These are phyloP conservation scores for Atta colombica DNA, from an alignment of 1,140 invertebrate genomes.

Conservation along the genomic window DNA sequence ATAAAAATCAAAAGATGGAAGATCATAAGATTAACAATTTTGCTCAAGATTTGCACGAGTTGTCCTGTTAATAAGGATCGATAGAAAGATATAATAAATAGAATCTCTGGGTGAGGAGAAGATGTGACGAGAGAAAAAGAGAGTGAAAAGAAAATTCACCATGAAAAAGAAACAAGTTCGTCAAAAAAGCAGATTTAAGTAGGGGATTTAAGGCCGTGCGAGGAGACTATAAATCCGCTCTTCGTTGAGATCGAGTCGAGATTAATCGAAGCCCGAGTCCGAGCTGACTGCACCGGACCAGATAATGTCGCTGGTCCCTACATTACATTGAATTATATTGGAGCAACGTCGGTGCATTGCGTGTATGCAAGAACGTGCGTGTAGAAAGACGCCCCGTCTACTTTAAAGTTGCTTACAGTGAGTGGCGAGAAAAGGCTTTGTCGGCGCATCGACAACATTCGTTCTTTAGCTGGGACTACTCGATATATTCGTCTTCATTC, in stretches of 20 bases:
- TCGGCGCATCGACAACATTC: slow-evolving; percentile 55
- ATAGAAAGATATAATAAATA: slow-evolving; percentile 6
- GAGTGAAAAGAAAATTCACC: slow-evolving; percentile 36
- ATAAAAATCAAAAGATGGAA: neutral
- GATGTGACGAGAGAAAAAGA: slow-evolving; percentile 6
- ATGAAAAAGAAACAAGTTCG: slow-evolving; percentile 73
- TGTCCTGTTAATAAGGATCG: neutral
- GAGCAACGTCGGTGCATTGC: slow-evolving; percentile 47
- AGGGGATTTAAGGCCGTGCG: slow-evolving; percentile 37
- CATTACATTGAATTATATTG: slow-evolving; percentile 81
- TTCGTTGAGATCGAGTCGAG: slow-evolving; percentile 81
- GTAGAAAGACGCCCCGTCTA: slow-evolving; percentile 20
- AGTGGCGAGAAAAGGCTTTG: slow-evolving; percentile 59
- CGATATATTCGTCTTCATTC: slow-evolving; percentile 56
- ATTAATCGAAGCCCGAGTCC: slow-evolving; percentile 76
- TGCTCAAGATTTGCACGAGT: neutral
- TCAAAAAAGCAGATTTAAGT: slow-evolving; percentile 77
- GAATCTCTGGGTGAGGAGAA: neutral
- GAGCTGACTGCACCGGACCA: slow-evolving; percentile 72
- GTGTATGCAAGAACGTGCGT: slow-evolving; percentile 31
- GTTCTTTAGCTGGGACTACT: neutral
- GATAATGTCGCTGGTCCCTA: slow-evolving; percentile 79
- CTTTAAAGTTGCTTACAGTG: slow-evolving; percentile 48
- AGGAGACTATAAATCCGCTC: slow-evolving; percentile 79
- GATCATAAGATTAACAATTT: slow-evolving; percentile 12